Evolutionary conservation across 1,140 invertebrate species (phyloP).

Genomic region (Heliconius hermathena): DNA sequence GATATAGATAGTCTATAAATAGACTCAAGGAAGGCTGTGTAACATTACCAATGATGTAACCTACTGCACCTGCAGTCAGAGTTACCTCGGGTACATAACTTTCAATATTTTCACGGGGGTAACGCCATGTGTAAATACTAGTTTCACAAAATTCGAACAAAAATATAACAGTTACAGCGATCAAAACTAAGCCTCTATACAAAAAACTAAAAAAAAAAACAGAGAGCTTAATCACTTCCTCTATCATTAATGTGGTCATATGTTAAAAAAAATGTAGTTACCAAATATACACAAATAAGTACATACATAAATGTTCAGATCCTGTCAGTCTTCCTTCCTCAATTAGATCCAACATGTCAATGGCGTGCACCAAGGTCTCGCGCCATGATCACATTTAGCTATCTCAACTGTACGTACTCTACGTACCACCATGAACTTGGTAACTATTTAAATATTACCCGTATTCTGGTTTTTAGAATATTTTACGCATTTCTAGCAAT

Average conservation of each 20-base stretch:
- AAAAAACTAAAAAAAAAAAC: background rate
- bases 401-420: background rate
- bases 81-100: too few species aligned
- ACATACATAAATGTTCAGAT: background rate
- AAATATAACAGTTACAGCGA: background rate
- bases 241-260: background rate
- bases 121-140: too few species aligned
- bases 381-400: background rate
- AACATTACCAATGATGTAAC: too few species aligned
- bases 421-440: background rate
- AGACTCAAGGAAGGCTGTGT: too few species aligned
- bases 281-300: background rate
- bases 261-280: background rate
- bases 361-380: slow-evolving; percentile 2
- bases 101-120: too few species aligned
- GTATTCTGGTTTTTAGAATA: background rate
- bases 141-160: too few species aligned
- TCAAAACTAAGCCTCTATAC: background rate
- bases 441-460: too few species aligned
- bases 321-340: slow-evolving; percentile 13
- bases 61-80: too few species aligned
- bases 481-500: background rate
- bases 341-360: slow-evolving; percentile 9
- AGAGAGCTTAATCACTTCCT: background rate
- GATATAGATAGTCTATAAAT: too few species aligned